These are phyloP conservation scores for Bombus impatiens DNA, from an alignment of 1,140 invertebrate species.

Conservation along the genomic window DNA sequence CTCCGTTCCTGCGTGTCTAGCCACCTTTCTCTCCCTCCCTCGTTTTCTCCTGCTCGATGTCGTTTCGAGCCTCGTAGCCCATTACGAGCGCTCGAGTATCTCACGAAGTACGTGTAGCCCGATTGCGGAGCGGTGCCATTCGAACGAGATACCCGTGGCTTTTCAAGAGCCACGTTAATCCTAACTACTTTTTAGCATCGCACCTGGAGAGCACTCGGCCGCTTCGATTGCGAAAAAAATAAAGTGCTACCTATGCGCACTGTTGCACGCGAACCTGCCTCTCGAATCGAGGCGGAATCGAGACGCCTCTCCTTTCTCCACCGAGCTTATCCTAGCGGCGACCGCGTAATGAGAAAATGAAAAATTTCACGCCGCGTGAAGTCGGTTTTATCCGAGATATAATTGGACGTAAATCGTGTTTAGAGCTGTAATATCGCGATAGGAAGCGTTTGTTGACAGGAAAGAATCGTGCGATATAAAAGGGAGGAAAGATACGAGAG, in stretches of 20 bases:
- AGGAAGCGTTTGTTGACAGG: no score
- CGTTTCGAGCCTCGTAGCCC: constrained; percentile 16
- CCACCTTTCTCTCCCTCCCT: constrained; percentile 14
- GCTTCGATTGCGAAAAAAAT: neutral
- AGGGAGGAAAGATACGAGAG: no score
- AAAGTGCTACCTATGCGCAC: neutral
- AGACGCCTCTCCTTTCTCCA: no score
- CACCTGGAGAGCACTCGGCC: neutral
- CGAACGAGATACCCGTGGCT: constrained; percentile 30
- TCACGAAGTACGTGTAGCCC: constrained; percentile 50
- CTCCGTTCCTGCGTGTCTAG: neutral
- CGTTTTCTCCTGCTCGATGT: constrained; percentile 9
- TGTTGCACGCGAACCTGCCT: no score
- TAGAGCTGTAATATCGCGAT: no score
- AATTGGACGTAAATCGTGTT: no score
- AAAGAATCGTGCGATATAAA: no score
- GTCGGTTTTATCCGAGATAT: no score
- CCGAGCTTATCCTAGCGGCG: no score
- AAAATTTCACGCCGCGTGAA: no score
- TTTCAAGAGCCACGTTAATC: constrained; percentile 48
- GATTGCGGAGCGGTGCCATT: constrained; percentile 44
- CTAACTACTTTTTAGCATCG: constrained; percentile 12
- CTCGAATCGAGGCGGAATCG: no score
- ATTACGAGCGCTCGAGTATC: constrained; percentile 54
- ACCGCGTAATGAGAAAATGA: no score